Conservation (phyloP, 2,113 vertebrate species). For the Morone saxatilis region DNA sequence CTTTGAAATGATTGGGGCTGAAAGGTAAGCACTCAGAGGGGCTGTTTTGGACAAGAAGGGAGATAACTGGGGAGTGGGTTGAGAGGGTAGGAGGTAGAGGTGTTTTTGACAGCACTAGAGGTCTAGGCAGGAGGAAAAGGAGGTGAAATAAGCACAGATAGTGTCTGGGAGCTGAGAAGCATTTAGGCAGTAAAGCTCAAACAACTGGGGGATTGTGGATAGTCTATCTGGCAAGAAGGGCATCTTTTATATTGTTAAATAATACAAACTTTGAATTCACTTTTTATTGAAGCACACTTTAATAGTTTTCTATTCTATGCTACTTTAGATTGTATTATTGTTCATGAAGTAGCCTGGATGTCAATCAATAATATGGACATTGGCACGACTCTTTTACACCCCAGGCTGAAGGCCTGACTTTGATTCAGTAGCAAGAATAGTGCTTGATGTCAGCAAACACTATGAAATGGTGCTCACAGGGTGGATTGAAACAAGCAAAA, state of each 20-base stretch:
- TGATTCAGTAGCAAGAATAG: neutral
- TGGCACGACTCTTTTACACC: neutral
- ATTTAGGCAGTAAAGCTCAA: conserved; percentile 33
- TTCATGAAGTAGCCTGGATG: conserved; percentile 9
- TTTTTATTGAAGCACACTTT: neutral
- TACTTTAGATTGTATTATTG: conserved; percentile 3
- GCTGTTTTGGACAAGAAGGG: conserved; percentile 68
- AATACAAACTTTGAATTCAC: neutral
- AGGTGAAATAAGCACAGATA: conserved; percentile 44
- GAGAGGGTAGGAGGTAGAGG: conserved; percentile 61
- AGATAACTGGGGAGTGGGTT: conserved; percentile 61
- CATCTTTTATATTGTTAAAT: conserved; percentile 23
- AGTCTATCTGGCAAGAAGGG: neutral
- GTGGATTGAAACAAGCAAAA: neutral
- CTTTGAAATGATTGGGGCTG: conserved; percentile 71
- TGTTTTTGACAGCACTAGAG: conserved; percentile 67
- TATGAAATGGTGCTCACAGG: neutral
- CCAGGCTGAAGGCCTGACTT: neutral
- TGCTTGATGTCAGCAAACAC: neutral
- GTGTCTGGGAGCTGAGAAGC: conserved; percentile 37
- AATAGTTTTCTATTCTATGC: neutral
- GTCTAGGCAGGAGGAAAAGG: conserved; percentile 38
- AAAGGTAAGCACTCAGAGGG: conserved; percentile 72
- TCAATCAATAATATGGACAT: conserved; percentile 26
- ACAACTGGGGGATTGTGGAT: conserved; percentile 18